Base-by-base conservation (phyloP, 2,113 vertebrate genomes). In the Eolophus roseicapilla region DNA sequence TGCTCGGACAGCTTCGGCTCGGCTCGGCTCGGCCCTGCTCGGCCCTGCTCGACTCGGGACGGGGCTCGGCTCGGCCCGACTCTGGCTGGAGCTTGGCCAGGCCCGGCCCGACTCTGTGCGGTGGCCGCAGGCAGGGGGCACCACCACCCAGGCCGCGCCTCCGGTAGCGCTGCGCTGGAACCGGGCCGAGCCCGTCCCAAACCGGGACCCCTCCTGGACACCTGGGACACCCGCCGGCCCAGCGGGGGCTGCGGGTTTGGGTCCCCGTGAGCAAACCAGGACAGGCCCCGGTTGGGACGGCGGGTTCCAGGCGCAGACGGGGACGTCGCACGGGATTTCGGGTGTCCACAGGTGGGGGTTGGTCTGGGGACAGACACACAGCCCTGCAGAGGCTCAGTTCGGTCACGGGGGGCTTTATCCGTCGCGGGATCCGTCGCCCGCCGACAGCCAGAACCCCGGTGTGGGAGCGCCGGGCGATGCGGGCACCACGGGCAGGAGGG, bases 401-500 rank as follows among this genome's bases (percentile, higher is more conserved):
- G 3, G 35, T 41, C 28, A 1, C 24, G 4, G 0, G 2, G 47
- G n/a, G 37, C 53, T 68, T 59, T 19, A 14, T 4, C n/a, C 1
- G 0, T 16, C 16, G 15, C 46, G 1, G 1, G 43, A 73, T 10
- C 44, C 1, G 1, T 57, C 71, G 67, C 28, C 49, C 65, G 69
- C 27, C 2, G 4, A 11, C 8, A 29, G 2, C 17, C 20, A 1
- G 18, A 3, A 24, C 49, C 37, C 33, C 2, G 13, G 13, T 16
- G n/a, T 0, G 2, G 52, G 33, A 77, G 46, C 3, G 2, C 76
- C 27, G 77, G 19, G 43, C 31, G n/a, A 13, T 16, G 14, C 1
- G 3, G 43, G 7, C 41, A 21, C 14, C 0, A 4, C 1, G 10
- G 19, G 17, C 5, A 39, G 25, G 13, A 2, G 4, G 37, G 27